Evolutionary conservation across 1,140 invertebrate species (phyloP).

Genomic region (Bombus haemorrhoidalis): DNA sequence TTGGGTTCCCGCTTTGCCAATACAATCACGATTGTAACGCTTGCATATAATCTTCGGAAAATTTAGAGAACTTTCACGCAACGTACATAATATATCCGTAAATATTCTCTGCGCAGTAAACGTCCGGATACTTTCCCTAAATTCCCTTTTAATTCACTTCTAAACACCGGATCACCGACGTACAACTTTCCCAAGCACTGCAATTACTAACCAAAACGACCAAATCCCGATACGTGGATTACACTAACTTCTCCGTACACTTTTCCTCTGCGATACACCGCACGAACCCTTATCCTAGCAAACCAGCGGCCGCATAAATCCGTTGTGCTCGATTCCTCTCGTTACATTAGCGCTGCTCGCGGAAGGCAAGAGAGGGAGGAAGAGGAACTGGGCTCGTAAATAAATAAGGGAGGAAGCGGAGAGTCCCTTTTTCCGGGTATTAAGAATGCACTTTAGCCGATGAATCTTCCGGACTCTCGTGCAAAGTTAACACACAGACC

Average conservation of each 20-base stretch:
- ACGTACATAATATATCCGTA: too few species aligned
- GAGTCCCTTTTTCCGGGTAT: constrained; percentile 32
- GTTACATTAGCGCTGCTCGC: constrained; percentile 24
- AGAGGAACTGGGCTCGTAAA: neutral
- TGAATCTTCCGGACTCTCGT: constrained; percentile 26
- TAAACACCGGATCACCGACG: neutral
- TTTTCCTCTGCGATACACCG: neutral
- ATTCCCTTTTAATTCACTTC: neutral
- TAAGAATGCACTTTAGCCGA: constrained; percentile 51
- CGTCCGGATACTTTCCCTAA: neutral
- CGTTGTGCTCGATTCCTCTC: constrained; percentile 5
- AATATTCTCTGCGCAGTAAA: too few species aligned
- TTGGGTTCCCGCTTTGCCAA: too few species aligned
- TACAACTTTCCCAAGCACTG: neutral
- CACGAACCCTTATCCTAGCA: too few species aligned
- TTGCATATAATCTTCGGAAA: too few species aligned
- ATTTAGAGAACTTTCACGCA: too few species aligned
- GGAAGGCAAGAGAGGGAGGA: neutral
- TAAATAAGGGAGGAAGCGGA: constrained; percentile 24
- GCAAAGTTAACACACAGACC: neutral
- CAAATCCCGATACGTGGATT: neutral
- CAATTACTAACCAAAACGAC: neutral
- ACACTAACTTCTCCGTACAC: neutral
- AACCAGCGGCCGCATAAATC: constrained; percentile 1
- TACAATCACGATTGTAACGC: too few species aligned